phyloP scores from a whole-genome alignment of 1,140 invertebrate species.

The Drosophila nebulosa region DNA sequence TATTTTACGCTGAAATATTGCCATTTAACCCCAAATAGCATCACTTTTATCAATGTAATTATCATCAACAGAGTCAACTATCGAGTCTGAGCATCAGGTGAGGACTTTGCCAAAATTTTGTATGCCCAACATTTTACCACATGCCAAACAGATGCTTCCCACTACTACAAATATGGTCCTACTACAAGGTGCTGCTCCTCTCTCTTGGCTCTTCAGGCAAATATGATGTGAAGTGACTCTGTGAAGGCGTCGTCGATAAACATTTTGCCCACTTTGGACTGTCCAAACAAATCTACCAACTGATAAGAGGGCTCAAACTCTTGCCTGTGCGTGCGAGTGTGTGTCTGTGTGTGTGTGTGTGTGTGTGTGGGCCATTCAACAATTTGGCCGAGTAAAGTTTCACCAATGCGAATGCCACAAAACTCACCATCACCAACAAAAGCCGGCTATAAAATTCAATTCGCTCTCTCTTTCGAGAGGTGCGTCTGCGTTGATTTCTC shows the following conservation, averaged over 20 bases:
- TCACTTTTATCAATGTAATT: background rate
- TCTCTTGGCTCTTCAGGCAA: constrained; percentile 39
- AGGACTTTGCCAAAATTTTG: constrained; percentile 14
- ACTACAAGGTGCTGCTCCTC: constrained; percentile 1
- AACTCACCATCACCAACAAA: constrained; percentile 65
- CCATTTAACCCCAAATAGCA: too few species aligned
- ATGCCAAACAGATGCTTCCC: constrained; percentile 30
- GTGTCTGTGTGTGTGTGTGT: too few species aligned
- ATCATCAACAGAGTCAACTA: background rate
- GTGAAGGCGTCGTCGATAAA: constrained; percentile 20
- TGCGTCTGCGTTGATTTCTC: constrained; percentile 35
- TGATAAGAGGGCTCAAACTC: constrained; percentile 44
- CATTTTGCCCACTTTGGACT: constrained; percentile 5
- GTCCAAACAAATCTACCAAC: constrained; percentile 30
- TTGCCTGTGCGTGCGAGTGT: background rate
- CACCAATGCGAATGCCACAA: constrained; percentile 38
- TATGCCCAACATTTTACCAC: constrained; percentile 41
- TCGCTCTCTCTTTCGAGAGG: background rate
- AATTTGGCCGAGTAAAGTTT: constrained; percentile 28
- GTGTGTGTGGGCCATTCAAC: constrained; percentile 12
- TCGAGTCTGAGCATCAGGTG: background rate
- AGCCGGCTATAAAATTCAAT: constrained; percentile 35
- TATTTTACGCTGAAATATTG: too few species aligned
- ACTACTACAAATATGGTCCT: background rate
- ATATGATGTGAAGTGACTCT: constrained; percentile 11